Evolutionary conservation across 2,888 invertebrate genomes (phyloP), one percentile per base, ranked within the genome.

Genomic region (Spodoptera littoralis): DNA sequence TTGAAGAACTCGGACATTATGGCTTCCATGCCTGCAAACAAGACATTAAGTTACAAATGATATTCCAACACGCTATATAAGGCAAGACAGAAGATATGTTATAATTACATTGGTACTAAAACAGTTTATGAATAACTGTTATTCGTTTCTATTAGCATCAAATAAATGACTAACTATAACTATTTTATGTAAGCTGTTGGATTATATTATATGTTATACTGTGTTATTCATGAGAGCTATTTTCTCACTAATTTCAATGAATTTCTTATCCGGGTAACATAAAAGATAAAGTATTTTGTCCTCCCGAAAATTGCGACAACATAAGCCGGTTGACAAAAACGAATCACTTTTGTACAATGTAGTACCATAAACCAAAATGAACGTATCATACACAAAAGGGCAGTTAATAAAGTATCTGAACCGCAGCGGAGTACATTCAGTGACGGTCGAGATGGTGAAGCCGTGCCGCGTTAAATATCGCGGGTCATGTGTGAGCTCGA

Each of bases 1-100:
- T 99, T 99, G 96, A 99, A 99, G 94, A 99, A 99, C 94, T 99
- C 99, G 0, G 99, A 99, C 99, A 99, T 99, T 68, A 99, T 99
- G n/a, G 99, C 99, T 91, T 99, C 99, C 99, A 99, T 99, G 61
- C 99, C 99, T 99, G 95, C 46, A 50, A 73, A 86, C 79, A 89
- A 85, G 63, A 24, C 5, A 45, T 59, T 46, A 3, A 11, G 1
- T 65, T 53, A 56, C 41, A 57, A 53, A 69, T 36, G 6, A 12
- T 22, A 11, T 65, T 47, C 41, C 30, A 65, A 41, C 51, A 52
- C 42, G 43, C 9, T 12, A 18, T 18, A 18, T 18, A 18, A 18
- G 18, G 18, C 18, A 11, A 11, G 1, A 8, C 18, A 8, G 12
- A 24, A 12, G 18, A 12, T 11, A 18, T 2, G 47, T 3, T 9